Evolutionary conservation across 2,888 invertebrate species (phyloP).

Genomic region (Dolichopus griseipennis): DNA sequence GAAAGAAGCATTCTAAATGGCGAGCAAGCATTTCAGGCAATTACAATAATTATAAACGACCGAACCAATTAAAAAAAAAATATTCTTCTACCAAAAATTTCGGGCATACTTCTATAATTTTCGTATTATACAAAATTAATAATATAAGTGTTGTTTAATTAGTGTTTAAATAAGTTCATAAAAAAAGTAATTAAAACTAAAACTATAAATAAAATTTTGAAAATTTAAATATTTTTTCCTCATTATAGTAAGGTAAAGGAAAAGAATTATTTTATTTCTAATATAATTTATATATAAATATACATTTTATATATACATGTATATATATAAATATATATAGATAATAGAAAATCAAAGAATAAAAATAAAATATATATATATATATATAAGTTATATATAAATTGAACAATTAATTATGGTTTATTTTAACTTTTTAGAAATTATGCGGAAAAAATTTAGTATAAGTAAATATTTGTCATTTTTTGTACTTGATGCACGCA

Average conservation of each 20-base stretch:
- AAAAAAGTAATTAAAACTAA: background rate
- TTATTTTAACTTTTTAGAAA: background rate
- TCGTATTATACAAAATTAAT: background rate
- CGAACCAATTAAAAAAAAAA: too few relatives aligned
- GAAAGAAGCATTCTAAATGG: background rate
- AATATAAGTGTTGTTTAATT: constrained; percentile 14
- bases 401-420: too few relatives aligned
- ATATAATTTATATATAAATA: background rate
- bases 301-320: background rate
- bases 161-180: constrained; percentile 13
- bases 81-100: too few relatives aligned
- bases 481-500: too few relatives aligned
- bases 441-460: too few relatives aligned
- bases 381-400: too few relatives aligned
- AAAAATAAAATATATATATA: background rate
- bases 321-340: background rate
- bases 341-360: background rate
- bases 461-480: too few relatives aligned
- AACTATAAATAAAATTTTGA: background rate
- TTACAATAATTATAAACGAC: too few relatives aligned
- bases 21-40: background rate
- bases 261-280: background rate
- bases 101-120: background rate
- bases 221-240: constrained; percentile 17
- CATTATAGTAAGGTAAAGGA: constrained; percentile 25